Percentiles rank a stretch among this genome's conserved stretches.
Evolutionary conservation across 2,888 invertebrate genomes (phyloP).

Genomic region (Hermaeophaga mercurialis): DNA sequence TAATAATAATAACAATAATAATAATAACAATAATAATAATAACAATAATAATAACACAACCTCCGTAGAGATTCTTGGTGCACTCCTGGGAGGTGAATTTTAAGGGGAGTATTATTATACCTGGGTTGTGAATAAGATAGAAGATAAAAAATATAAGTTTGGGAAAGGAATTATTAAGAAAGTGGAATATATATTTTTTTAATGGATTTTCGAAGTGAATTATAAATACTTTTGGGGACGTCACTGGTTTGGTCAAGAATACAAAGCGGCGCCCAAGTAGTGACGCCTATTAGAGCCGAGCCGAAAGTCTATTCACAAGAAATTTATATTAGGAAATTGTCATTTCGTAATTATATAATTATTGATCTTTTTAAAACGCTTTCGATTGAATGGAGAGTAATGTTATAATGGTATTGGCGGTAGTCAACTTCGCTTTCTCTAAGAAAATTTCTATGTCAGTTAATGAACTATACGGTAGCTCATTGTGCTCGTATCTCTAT

Average conservation of each 20-base stretch:
- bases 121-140: too few relatives aligned
- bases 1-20: too few relatives aligned
- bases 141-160: too few relatives aligned
- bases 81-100: too few relatives aligned
- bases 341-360: slow-evolving; percentile 35
- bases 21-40: too few relatives aligned
- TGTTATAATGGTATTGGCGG: slow-evolving; percentile 29
- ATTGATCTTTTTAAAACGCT: slow-evolving; percentile 33
- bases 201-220: too few relatives aligned
- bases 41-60: too few relatives aligned
- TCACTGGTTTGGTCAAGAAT: slow-evolving; percentile 14
- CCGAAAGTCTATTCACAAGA: slow-evolving; percentile 40
- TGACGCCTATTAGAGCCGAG: slow-evolving; percentile 38
- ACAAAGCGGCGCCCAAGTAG: slow-evolving; percentile 43
- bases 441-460: slow-evolving; percentile 36
- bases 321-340: slow-evolving; percentile 43
- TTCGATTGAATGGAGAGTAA: slow-evolving; percentile 32
- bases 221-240: slow-evolving; percentile 16
- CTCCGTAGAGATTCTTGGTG: too few relatives aligned
- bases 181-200: too few relatives aligned
- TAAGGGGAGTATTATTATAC: too few relatives aligned
- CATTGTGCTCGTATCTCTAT: slow-evolving; percentile 41
- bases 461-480: slow-evolving; percentile 47
- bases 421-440: slow-evolving; percentile 17
- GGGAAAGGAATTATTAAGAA: too few relatives aligned